These are phyloP conservation scores for Telenomus remus DNA, from an alignment of 1,140 invertebrate genomes.

Conservation along the genomic window DNA sequence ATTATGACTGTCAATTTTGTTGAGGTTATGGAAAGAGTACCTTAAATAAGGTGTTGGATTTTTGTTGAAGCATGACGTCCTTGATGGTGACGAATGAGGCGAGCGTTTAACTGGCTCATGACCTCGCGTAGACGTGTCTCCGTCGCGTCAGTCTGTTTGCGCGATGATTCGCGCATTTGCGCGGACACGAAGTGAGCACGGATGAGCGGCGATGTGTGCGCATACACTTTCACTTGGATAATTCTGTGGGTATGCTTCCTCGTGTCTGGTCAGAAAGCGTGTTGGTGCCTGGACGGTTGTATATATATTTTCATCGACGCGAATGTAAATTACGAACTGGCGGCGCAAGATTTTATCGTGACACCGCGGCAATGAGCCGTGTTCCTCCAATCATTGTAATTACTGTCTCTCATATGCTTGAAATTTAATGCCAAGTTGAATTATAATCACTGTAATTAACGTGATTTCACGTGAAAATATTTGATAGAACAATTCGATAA, in stretches of 20 bases:
- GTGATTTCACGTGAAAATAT: constrained; percentile 58
- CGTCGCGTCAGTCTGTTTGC: constrained; percentile 35
- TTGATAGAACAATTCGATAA: constrained; percentile 61
- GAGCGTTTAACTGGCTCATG: constrained; percentile 53
- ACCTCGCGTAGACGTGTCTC: constrained; percentile 51
- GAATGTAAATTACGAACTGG: constrained; percentile 53
- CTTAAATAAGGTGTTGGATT: constrained; percentile 56
- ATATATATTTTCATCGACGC: constrained; percentile 48
- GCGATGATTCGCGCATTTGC: constrained; percentile 53
- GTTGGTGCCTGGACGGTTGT: constrained; percentile 15
- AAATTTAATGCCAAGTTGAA: constrained; percentile 56
- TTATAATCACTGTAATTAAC: constrained; percentile 60
- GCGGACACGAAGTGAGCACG: not conserved
- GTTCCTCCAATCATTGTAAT: constrained; percentile 55
- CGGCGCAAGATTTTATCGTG: constrained; percentile 54
- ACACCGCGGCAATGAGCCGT: constrained; percentile 58
- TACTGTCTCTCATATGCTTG: constrained; percentile 49
- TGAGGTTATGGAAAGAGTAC: no score
- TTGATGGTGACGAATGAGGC: constrained; percentile 56
- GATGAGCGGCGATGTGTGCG: not conserved
- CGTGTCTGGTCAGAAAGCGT: constrained; percentile 55
- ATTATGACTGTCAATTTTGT: constrained; percentile 34
- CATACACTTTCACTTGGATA: constrained; percentile 52
- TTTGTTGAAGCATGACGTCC: constrained; percentile 55
- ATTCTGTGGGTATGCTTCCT: constrained; percentile 47